Base-by-base conservation (phyloP, 2,797 vertebrate genomes). In the Melopsittacus undulatus region DNA sequence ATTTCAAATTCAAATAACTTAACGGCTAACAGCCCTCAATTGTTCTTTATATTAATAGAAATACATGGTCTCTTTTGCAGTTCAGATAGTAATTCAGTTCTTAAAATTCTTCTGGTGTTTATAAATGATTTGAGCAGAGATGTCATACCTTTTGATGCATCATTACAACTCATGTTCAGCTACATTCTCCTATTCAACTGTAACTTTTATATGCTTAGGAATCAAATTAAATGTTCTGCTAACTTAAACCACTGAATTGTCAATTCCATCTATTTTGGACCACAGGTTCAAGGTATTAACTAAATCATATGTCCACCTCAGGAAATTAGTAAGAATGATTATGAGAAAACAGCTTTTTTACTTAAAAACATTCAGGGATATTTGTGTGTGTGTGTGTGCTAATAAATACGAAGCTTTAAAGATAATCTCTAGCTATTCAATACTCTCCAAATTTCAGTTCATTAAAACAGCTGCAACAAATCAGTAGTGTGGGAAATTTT, bases 31-130 rank as follows among this genome's bases (percentile, higher is more conserved):
- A 97, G 93, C 94, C 87, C 2, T 1, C 90, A 95, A 97, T 96
- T 97, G 95, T 96, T 97, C 95, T 82, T 95, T 90, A 83, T 97
- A 97, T 96, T 97, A 96, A 97, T 97, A 96, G 95, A 89, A 95
- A 95, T 91, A 84, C 89, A 94, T 45, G 72, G 91, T 89, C 54
- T 90, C 90, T 89, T 92, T 94, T 89, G 85, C 96, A 95, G 89
- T 91, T 96, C 89, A 94, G 72, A 87, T 90, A 95, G 95, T 84
- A 95, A 95, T 95, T 96, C 95, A 81, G 90, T 86, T 93, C 94
- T 95, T 92, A 86, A 94, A 93, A 94, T 93, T 94, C 82, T 95
- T 93, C 67, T 52, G 43, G 64, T 96, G 95, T 94, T 95, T 96
- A 95, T 95, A 97, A 96, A 96, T 95, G 0, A 94, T 93, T 95